phyloP scores from a whole-genome alignment of 2,888 invertebrate genomes.

The Melangyna quadrimaculata region DNA sequence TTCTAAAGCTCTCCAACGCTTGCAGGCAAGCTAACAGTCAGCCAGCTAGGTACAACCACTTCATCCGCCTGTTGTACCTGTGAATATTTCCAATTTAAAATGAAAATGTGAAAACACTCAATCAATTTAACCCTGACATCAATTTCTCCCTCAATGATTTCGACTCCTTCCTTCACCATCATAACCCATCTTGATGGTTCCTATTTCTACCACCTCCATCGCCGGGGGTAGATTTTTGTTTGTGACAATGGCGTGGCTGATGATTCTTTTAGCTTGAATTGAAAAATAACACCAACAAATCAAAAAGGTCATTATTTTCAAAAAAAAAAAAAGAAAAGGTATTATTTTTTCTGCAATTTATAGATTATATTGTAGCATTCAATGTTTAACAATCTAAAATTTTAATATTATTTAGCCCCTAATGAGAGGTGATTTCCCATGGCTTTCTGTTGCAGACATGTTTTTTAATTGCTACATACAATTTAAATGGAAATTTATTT shows the following conservation, averaged over 20 bases:
- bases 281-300: conserved; percentile 5
- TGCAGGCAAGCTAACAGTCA: not conserved
- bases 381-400: not conserved
- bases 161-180: not conserved
- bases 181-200: not conserved
- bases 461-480: conserved; percentile 51
- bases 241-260: not conserved
- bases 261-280: conserved; percentile 10
- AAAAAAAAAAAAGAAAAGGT: too few species aligned
- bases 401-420: conserved; percentile 22
- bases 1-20: not conserved
- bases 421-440: conserved; percentile 15
- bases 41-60: not conserved
- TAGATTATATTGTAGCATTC: not conserved
- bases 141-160: conserved; percentile 23
- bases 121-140: conserved; percentile 69
- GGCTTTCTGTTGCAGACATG: conserved; percentile 44
- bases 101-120: conserved; percentile 66
- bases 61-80: conserved; percentile 53
- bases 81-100: conserved; percentile 61
- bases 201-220: not conserved
- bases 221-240: not conserved
- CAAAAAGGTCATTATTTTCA: not conserved
- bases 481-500: not conserved
- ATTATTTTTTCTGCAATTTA: not conserved